Evolutionary conservation across 2,888 invertebrate genomes (phyloP), one percentile per base, ranked within the genome.

Genomic region (Meiosimyza decipiens): DNA sequence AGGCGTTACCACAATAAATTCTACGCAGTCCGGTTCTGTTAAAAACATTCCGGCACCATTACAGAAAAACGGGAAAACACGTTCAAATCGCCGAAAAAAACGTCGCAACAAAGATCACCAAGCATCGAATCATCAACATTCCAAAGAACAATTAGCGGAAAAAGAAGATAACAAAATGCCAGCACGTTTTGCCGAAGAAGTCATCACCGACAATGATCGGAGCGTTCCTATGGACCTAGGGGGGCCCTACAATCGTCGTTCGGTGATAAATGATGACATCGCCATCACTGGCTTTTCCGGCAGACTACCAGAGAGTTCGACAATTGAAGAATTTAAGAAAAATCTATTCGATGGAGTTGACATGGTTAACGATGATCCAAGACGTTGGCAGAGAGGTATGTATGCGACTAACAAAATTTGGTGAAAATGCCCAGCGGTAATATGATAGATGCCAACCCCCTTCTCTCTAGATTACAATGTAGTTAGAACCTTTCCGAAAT

Each of bases 281-380:
- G 95, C 95, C 80, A 92, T 96, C 82, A 91, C 93, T 65, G 96
- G 96, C 22, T 90, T 96, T 80, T 95, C 95, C 71, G 94, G 94
- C 72, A 93, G 98, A 77, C 90, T 98, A 80, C 99, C 99, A 13
- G 96, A 98, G 88, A 95, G 95, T 77, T 91, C 92, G 80, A 93
- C 90, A 87, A 93, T 99, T 83, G 95, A 95, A 79, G 98, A 99
- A 88, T 98, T 99, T 88, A 94, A 93, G 82, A 91, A 94, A 82
- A 93, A 98, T 87, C 91, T 99, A 71, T 94, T 96, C 87, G 93
- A 93, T 75, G 95, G 96, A 71, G 91, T 96, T 60, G 98, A 99
- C 86, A 92, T 99, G 89, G 93, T 98, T 75, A 97, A 96, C 49
- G 97, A 94, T 79, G 97, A 97, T 85, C 94, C 93, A 79, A 89